Percentiles rank a stretch among this genome's conserved stretches.
These are phyloP conservation scores for Sandelia bainsii DNA, from an alignment of 2,797 vertebrate species.

Conservation along the genomic window DNA sequence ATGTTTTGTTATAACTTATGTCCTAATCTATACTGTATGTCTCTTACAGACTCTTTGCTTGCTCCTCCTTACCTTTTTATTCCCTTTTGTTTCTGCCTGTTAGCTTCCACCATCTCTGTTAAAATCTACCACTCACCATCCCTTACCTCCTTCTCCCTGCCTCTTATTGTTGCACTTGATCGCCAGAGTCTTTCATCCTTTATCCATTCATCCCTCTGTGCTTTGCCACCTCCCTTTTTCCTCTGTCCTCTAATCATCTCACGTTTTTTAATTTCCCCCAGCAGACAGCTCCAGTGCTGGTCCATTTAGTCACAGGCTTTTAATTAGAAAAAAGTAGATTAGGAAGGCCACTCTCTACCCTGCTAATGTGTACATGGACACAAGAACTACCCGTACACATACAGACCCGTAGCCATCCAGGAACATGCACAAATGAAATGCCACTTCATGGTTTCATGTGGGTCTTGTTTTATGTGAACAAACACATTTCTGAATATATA, in stretches of 20 bases:
- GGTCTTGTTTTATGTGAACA: conserved; percentile 22
- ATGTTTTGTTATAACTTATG: too few relatives aligned
- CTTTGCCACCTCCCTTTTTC: conserved; percentile 40
- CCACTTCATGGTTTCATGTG: conserved; percentile 9
- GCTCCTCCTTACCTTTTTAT: not conserved
- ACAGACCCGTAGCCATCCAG: conserved; percentile 9
- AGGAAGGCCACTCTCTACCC: conserved; percentile 66
- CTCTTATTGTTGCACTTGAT: conserved; percentile 22
- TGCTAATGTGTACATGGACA: conserved; percentile 45
- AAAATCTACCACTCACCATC: conserved; percentile 10
- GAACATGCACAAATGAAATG: conserved; percentile 16
- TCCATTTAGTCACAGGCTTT: conserved; percentile 79
- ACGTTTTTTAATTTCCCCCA: conserved; percentile 68
- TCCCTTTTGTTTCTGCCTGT: conserved; percentile 1
- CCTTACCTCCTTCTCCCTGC: conserved; percentile 10
- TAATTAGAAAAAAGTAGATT: conserved; percentile 77
- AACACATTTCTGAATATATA: conserved; percentile 16
- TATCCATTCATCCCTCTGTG: conserved; percentile 16
- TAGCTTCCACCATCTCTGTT: not conserved
- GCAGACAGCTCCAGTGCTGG: conserved; percentile 63
- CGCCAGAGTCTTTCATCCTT: conserved; percentile 47
- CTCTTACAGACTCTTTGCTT: not conserved
- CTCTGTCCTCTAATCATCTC: conserved; percentile 71
- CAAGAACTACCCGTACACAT: not conserved
- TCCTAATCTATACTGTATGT: not conserved